A percentile compares a stretch with the other conserved stretches of the same genome.
Conservation (phyloP, 2,888 invertebrate species). For the Parascotia fuliginaria region DNA sequence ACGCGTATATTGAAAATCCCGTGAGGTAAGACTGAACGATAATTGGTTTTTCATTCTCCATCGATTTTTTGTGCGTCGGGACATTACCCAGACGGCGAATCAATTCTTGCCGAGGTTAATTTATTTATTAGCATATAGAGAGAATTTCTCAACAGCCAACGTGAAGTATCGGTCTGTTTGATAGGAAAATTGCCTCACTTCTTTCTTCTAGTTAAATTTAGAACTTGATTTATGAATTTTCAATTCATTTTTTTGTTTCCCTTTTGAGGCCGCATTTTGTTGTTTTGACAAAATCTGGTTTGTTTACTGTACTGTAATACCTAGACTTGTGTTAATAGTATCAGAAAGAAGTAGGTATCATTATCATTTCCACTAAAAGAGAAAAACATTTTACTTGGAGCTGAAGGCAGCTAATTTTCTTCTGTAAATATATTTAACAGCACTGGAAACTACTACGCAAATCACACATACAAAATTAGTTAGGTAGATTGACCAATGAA, state of each 20-base stretch:
- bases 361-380: too few relatives aligned
- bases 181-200: slow-evolving; percentile 32
- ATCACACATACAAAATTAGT: too few relatives aligned
- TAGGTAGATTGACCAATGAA: too few relatives aligned
- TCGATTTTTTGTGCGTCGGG: slow-evolving; percentile 54
- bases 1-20: slow-evolving; percentile 50
- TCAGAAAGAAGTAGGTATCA: too few relatives aligned
- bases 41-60: slow-evolving; percentile 66
- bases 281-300: too few relatives aligned
- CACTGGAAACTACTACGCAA: too few relatives aligned
- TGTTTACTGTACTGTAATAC: too few relatives aligned
- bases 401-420: too few relatives aligned
- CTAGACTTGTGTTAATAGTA: too few relatives aligned
- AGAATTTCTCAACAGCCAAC: slow-evolving; percentile 53
- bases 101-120: slow-evolving; percentile 65
- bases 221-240: slow-evolving; percentile 15
- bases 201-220: slow-evolving; percentile 34
- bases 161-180: slow-evolving; percentile 37
- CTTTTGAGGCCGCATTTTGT: background rate
- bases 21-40: slow-evolving; percentile 53
- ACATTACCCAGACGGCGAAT: slow-evolving; percentile 66
- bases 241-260: slow-evolving; percentile 5
- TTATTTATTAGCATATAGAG: slow-evolving; percentile 79
- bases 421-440: too few relatives aligned
- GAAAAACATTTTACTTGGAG: too few relatives aligned